Base-by-base conservation (phyloP, 1,140 invertebrate genomes). In the Drosophila subpulchrella region DNA sequence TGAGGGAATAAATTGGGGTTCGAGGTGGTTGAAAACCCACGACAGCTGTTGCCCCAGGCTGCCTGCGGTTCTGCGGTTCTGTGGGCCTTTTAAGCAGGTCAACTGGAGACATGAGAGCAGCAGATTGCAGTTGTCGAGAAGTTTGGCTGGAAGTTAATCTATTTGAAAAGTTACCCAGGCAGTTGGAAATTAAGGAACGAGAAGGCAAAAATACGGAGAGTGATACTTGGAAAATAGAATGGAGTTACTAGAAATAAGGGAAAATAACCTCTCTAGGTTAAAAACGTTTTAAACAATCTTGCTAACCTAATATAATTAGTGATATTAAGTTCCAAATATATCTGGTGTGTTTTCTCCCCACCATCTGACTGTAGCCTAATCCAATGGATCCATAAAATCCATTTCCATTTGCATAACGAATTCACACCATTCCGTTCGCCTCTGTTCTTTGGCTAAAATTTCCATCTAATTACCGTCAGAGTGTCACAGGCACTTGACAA, bases 1-100 rank as follows among this genome's bases (percentile, higher is more conserved):
- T 15, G 27, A 13, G 34, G 44, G 34, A 48, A 30, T 34, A 47
- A 34, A 24, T 24, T 36, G 36, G 55, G 50, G 30, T 51, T 15
- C n/a, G 39, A 47, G 68, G 15, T 56, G 55, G 39, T 46, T 59
- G 27, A 34, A 59, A 63, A 67, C 46, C 65, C 62, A 76, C 38
- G 74, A 76, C 75, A 77, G 75, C 73, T 77, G 74, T 36, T 58
- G 70, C 70, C 70, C 48, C 51, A 57, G 70, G 70, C 62, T 20
- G 62, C 41, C 55, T 68, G 73, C 57, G 72, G 70, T 61, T 36
- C 47, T 72, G 62, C 54, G 61, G 60, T 65, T 75, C 46, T 73
- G 55, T 76, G 61, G 60, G 58, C 72, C 46, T 65, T 75, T 75
- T 66, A 75, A 75, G 71, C 71, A 75, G 72, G 73, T 76, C 73